A percentile compares a stretch with the other conserved stretches of the same genome.
Evolutionary conservation across 2,888 invertebrate species (phyloP).

Genomic region (Girardia tigrina): DNA sequence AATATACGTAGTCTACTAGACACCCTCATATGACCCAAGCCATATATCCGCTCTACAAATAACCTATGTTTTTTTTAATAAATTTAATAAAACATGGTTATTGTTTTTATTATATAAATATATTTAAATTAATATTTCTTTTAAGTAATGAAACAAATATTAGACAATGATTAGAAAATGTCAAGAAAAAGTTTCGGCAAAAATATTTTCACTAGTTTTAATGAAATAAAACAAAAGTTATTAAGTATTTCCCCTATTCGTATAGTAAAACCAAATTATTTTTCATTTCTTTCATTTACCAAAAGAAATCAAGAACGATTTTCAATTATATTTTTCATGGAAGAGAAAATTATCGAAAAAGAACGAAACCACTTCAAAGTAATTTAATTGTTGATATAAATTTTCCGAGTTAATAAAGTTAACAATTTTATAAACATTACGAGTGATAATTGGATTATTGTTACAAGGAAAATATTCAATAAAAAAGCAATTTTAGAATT

Average conservation of each 20-base stretch:
- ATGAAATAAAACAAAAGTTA: neutral
- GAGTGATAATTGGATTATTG: conserved; percentile 8
- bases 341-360: neutral
- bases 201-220: neutral
- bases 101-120: no score
- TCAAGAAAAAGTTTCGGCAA: no score
- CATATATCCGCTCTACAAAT: no score
- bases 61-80: no score
- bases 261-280: neutral
- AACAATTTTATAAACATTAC: neutral
- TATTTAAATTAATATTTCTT: no score
- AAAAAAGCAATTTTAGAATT: neutral
- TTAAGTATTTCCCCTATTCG: neutral
- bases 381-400: conserved; percentile 2
- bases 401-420: neutral
- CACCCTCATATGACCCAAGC: no score
- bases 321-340: neutral
- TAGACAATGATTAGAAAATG: no score
- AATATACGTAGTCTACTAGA: no score
- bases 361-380: neutral
- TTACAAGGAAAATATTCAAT: neutral
- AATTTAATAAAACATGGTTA: no score
- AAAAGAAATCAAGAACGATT: neutral
- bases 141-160: no score
- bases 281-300: neutral